phyloP scores from a whole-genome alignment of 2,797 vertebrate species.

The Coracias cyanogaster region DNA sequence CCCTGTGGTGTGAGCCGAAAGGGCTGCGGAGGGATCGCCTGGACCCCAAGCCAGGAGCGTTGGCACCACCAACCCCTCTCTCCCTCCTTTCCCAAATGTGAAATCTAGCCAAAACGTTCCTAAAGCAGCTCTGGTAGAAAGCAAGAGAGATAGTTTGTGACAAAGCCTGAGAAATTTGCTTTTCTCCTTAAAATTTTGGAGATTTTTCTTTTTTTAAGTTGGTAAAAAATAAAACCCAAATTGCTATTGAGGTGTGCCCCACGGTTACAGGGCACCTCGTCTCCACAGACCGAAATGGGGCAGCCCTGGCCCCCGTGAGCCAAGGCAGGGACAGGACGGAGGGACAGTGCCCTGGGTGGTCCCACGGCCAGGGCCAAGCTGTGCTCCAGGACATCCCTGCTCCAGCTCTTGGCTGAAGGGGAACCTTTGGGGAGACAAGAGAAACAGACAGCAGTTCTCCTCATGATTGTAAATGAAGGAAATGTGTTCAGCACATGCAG shows the following conservation, averaged over 20 bases:
- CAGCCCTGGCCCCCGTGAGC: not conserved
- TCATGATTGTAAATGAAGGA: not conserved
- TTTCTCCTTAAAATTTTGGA: not conserved
- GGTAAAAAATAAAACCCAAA: not conserved
- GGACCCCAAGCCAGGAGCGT: fast-evolving
- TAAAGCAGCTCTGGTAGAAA: not conserved
- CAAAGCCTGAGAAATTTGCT: not conserved
- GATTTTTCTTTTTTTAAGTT: not conserved
- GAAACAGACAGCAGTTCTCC: not conserved
- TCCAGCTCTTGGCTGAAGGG: not conserved
- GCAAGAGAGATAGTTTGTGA: not conserved
- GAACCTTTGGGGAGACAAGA: not conserved
- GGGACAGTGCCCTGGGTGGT: not conserved
- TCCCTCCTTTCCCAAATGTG: not conserved
- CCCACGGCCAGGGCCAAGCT: not conserved
- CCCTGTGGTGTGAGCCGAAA: fast-evolving
- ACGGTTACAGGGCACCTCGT: fast-evolving
- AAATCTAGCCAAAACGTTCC: not conserved
- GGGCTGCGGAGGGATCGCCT: not conserved
- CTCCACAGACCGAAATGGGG: fast-evolving
- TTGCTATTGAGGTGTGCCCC: not conserved
- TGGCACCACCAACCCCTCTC: too few relatives aligned
- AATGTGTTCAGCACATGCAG: not conserved
- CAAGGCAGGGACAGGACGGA: not conserved
- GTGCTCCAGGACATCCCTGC: not conserved